Base-by-base conservation (phyloP, 2,113 vertebrate species). In the Brachirus orientalis region DNA sequence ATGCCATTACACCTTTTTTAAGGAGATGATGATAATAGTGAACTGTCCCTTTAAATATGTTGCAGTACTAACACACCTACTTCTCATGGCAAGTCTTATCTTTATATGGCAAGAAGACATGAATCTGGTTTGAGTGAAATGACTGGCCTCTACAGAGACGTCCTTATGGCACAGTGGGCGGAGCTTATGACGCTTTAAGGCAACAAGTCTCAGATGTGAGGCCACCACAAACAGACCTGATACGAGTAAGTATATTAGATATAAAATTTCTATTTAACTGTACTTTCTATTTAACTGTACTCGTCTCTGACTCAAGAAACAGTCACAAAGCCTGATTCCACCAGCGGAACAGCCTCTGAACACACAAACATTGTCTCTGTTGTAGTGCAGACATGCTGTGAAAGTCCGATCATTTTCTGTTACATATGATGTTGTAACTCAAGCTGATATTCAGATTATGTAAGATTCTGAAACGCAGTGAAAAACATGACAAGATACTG, bases 361-460 rank as follows among this genome's bases (percentile, higher is more conserved):
- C 37, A 56, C 51, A 63, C 54, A 72, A 38, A 82, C 69, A 7
- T 35, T 2, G 51, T 63, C 8, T 55, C 22, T 51, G 16, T 58
- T 14, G 20, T 16, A 38, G 58, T 44, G 66, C 56, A 56, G 60
- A 56, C 48, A 38, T 80, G 45, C 28, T 6, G 13, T 47, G 22
- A 46, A 72, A 28, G 55, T 53, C 22, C 16, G 43, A 79, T 53
- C 46, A 16, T 17, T 36, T 8, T 0, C 36, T 44, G 45, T 41
- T 77, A 47, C 56, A 48, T 72, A 69, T 74, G 69, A 63, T 14
- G 62, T 58, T 43, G 55, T 72, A 65, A 69, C 38, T 74, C 50
- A 62, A 38, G 51, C 13, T 36, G 45, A 50, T 40, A 3, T 28
- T 4, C 28, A 28, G 28, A 28, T 28, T 28, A 53, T 38, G 40